Evolutionary conservation across 2,113 vertebrate species (phyloP).

Genomic region (Mixornis gularis): DNA sequence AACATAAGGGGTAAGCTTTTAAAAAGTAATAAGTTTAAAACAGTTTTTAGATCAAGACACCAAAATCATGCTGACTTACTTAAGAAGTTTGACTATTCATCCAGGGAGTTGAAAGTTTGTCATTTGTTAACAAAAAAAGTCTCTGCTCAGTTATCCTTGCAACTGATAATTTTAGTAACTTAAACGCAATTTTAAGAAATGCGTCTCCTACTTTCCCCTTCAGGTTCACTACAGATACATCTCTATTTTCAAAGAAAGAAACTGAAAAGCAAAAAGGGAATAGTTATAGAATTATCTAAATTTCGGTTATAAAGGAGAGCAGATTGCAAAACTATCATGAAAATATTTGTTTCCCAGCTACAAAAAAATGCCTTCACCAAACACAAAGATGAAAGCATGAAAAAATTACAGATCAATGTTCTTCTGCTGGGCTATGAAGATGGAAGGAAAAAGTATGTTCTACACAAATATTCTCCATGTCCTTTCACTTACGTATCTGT

Average conservation of each 20-base stretch:
- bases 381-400: not conserved
- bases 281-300: not conserved
- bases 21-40: not conserved
- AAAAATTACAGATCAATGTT: not conserved
- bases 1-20: not conserved
- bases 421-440: not conserved
- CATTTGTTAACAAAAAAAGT: not conserved
- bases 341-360: not conserved
- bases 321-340: not conserved
- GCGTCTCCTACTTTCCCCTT: fast-evolving
- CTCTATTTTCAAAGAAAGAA: not conserved
- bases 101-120: not conserved
- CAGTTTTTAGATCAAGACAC: not conserved
- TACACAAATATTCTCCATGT: not conserved
- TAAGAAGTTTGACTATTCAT: not conserved
- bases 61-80: not conserved
- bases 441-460: not conserved
- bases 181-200: not conserved
- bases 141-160: not conserved
- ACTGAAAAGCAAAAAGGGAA: not conserved
- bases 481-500: not conserved
- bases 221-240: not conserved
- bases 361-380: not conserved
- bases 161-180: not conserved
- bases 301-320: not conserved